phyloP scores from a whole-genome alignment of 2,888 invertebrate species.

The Allacma fusca region DNA sequence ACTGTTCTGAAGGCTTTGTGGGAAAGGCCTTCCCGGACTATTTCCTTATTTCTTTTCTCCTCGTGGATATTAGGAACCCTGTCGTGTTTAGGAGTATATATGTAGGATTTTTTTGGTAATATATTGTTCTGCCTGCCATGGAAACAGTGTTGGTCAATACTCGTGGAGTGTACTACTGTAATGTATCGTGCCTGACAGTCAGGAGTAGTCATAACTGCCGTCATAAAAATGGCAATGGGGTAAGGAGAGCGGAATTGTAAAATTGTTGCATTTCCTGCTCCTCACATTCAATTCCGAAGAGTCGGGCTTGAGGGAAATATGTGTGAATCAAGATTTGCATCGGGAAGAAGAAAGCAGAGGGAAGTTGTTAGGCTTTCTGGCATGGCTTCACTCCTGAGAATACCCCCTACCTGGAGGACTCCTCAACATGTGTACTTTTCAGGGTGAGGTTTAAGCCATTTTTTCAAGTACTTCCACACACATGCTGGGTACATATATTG shows the following conservation, averaged over 20 bases:
- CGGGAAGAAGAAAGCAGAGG: background rate
- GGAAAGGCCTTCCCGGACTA: too few species aligned
- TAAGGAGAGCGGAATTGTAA: background rate
- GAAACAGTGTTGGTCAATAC: too few species aligned
- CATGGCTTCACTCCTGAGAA: background rate
- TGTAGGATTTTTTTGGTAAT: too few species aligned
- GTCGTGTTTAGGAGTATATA: too few species aligned
- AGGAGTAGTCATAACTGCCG: background rate
- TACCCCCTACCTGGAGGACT: background rate
- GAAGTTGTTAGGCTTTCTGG: too few species aligned
- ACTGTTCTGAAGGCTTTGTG: too few species aligned
- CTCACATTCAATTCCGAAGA: background rate
- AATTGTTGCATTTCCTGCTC: background rate
- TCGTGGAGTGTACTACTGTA: too few species aligned
- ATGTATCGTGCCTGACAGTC: too few species aligned
- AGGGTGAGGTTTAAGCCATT: background rate
- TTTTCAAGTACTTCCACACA: background rate
- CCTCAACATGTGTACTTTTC: background rate
- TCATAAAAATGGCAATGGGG: background rate
- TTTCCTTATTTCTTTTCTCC: too few species aligned
- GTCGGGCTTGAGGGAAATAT: background rate
- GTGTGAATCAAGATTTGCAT: constrained; percentile 8
- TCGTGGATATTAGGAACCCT: too few species aligned
- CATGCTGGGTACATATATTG: background rate
- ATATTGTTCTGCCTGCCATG: too few species aligned